Conservation (phyloP, 2,888 invertebrate genomes). For the Drosophila bunnanda region DNA sequence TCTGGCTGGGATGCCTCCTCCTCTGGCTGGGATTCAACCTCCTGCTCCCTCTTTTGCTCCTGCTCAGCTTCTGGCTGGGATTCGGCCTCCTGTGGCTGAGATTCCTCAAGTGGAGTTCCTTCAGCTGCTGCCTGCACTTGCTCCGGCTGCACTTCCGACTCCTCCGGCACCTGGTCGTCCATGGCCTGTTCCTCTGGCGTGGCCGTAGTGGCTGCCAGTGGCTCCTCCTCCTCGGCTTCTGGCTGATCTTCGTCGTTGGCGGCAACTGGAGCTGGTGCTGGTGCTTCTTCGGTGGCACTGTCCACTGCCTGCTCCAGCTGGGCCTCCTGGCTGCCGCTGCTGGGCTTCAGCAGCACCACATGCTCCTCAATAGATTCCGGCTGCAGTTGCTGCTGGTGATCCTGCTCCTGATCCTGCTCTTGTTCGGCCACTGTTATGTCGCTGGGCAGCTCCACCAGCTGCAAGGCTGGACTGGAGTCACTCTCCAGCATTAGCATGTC, state of each 20-base stretch:
- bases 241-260: constrained; percentile 1
- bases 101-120: background rate
- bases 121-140: background rate
- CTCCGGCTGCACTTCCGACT: constrained; percentile 2
- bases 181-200: constrained; percentile 21
- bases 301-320: constrained; percentile 60
- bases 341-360: constrained; percentile 49
- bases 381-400: constrained; percentile 33
- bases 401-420: constrained; percentile 7
- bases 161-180: constrained; percentile 32
- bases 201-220: constrained; percentile 2
- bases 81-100: background rate
- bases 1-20: constrained; percentile 22
- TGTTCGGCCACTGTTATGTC: constrained; percentile 51
- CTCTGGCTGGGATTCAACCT: constrained; percentile 6
- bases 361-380: constrained; percentile 64
- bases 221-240: background rate
- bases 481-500: constrained; percentile 82
- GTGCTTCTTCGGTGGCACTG: constrained; percentile 49
- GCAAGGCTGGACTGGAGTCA: constrained; percentile 71
- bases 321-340: constrained; percentile 48
- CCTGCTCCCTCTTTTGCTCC: constrained; percentile 3
- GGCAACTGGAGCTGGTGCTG: constrained; percentile 12
- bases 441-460: constrained; percentile 70
- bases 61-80: constrained; percentile 13